Base-by-base conservation (phyloP, 2,113 vertebrate species). In the Sapayoa aenigma region DNA sequence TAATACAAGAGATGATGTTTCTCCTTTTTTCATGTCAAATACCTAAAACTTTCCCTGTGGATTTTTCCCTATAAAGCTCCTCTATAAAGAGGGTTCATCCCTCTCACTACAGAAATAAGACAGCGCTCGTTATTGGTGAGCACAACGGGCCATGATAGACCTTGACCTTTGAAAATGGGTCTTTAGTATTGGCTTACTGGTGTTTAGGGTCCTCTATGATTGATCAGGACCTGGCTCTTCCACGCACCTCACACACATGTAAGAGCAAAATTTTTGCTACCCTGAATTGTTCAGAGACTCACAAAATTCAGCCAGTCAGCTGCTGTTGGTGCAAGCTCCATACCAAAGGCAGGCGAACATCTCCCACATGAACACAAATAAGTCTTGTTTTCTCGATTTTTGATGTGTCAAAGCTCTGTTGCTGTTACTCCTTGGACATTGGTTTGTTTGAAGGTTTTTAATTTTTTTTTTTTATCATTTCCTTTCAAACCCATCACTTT, bases 81-180 rank as follows among this genome's bases (percentile, higher is more conserved):
- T 46, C 44, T 46, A 18, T 46, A 46, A 46, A 46, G 44, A 46
- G 18, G 2, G 1, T 37, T 89, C 74, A 62, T 35, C 21, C 23
- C 11, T 56, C 47, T 87, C 11, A 4, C 33, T 84, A 31, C 47
- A 79, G 33, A 82, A 76, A 55, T 2, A 62, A 13, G 49, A 75
- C 27, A 56, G 41, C 18, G 12, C 28, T 71, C 0, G 0, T 10
- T 65, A 9, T 33, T 2, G 0, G 30, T 31, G 31, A 30, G 27
- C 47, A 33, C 62, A 79, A 31, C 16, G 14, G 18, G n/a, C 41
- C 20, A 2, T 12, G 11, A 17, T 37, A 53, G 62, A 66, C 16
- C 37, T 23, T 46, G 28, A 14, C 41, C 28, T 79, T 62, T 58
- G 19, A 65, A 84, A 69, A 56, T 0, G 1, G 14, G 3, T 52